Conservation (phyloP, 2,888 invertebrate species). For the Rosalia funebris region DNA sequence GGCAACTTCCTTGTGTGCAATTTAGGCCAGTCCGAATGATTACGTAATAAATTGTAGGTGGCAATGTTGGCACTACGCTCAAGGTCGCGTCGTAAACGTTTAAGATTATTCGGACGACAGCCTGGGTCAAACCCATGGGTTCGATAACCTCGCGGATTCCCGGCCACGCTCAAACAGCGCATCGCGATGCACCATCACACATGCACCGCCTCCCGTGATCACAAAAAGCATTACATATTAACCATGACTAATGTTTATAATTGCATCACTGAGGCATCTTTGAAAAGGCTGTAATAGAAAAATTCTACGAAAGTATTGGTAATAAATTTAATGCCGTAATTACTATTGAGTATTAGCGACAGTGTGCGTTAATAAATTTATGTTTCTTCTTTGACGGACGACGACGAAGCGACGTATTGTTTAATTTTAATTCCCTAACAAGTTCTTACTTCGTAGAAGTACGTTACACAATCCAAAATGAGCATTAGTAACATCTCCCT, state of each 20-base stretch:
- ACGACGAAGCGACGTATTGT: background rate
- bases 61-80: slow-evolving; percentile 53
- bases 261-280: background rate
- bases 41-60: slow-evolving; percentile 51
- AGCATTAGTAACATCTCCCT: too few species aligned
- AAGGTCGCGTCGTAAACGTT: slow-evolving; percentile 53
- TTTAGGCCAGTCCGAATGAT: slow-evolving; percentile 50
- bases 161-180: slow-evolving; percentile 11
- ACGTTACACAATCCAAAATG: too few species aligned
- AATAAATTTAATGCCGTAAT: background rate
- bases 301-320: slow-evolving; percentile 1
- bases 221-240: background rate
- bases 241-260: slow-evolving; percentile 3
- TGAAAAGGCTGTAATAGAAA: background rate
- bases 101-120: slow-evolving; percentile 43
- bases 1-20: slow-evolving; percentile 26
- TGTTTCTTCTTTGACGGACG: background rate
- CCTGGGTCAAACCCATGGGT: slow-evolving; percentile 47
- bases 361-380: background rate
- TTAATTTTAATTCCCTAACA: background rate
- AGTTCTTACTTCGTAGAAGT: background rate
- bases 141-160: slow-evolving; percentile 21
- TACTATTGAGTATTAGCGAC: background rate
- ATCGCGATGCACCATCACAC: slow-evolving; percentile 11
- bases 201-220: slow-evolving; percentile 10